A percentile compares a stretch with the other conserved stretches of the same genome.
These are phyloP conservation scores for Ophonus ardosiacus DNA, from an alignment of 2,888 invertebrate genomes.

Conservation along the genomic window DNA sequence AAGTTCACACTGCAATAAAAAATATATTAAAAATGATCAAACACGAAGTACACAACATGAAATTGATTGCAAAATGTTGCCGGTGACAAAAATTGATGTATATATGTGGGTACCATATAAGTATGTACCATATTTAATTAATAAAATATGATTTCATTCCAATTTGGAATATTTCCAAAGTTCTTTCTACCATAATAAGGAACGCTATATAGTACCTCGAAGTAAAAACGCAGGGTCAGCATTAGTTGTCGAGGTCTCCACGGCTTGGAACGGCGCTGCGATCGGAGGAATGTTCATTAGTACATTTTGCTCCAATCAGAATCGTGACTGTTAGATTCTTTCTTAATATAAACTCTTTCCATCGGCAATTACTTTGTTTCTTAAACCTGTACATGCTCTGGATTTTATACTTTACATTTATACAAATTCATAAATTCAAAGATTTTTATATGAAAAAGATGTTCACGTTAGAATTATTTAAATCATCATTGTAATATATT, in stretches of 20 bases:
- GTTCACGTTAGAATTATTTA: no score
- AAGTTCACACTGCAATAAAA: no score
- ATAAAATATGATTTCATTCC: no score
- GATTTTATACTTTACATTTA: background rate
- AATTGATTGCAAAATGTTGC: no score
- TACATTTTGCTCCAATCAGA: background rate
- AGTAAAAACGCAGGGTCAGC: constrained; percentile 20
- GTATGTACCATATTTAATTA: no score
- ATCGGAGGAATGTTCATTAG: constrained; percentile 28
- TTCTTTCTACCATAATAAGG: background rate
- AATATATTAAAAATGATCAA: no score
- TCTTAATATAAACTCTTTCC: background rate
- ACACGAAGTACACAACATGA: no score
- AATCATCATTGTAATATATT: no score
- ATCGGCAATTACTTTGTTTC: background rate
- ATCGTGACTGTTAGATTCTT: constrained; percentile 20
- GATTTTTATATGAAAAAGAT: no score
- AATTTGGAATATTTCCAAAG: background rate
- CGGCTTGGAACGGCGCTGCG: background rate
- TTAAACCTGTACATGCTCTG: background rate
- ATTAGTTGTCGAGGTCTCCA: constrained; percentile 30
- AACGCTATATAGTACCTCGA: background rate
- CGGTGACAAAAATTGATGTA: no score
- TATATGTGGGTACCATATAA: no score
- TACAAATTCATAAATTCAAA: no score